Conservation (phyloP, 2,113 vertebrate species). For the Anser cygnoides region DNA sequence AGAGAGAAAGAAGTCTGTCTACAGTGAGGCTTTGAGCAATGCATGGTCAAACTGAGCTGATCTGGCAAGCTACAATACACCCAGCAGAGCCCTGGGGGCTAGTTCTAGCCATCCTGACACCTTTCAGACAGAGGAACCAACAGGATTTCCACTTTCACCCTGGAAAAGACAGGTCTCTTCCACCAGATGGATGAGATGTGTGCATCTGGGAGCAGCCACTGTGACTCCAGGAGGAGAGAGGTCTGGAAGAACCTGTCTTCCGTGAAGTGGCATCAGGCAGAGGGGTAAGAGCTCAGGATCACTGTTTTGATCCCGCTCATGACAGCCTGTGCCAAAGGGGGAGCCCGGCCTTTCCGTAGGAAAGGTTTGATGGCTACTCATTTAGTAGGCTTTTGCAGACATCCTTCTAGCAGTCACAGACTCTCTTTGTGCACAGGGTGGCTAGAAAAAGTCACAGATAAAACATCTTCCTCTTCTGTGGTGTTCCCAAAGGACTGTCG, state of each 20-base stretch:
- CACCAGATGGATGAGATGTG: neutral
- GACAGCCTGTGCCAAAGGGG: neutral
- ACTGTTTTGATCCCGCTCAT: fast-evolving
- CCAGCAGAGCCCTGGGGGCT: fast-evolving
- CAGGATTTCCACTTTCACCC: neutral
- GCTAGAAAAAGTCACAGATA: neutral
- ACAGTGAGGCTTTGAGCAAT: neutral
- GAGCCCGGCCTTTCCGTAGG: fast-evolving
- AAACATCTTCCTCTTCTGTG: neutral
- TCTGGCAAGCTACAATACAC: neutral
- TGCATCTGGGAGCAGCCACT: neutral
- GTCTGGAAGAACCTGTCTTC: neutral
- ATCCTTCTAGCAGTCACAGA: neutral
- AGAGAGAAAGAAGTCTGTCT: neutral
- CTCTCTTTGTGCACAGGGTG: neutral
- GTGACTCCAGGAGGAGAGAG: neutral
- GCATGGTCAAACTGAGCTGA: neutral
- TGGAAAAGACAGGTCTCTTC: neutral
- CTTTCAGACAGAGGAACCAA: neutral
- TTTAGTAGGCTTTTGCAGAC: neutral
- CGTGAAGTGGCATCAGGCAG: neutral
- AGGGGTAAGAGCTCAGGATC: neutral
- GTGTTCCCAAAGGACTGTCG: neutral
- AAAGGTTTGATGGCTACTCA: neutral
- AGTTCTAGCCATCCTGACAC: neutral